Base-by-base conservation (phyloP, 2,113 vertebrate species). In the Hippocampus zosterae region DNA sequence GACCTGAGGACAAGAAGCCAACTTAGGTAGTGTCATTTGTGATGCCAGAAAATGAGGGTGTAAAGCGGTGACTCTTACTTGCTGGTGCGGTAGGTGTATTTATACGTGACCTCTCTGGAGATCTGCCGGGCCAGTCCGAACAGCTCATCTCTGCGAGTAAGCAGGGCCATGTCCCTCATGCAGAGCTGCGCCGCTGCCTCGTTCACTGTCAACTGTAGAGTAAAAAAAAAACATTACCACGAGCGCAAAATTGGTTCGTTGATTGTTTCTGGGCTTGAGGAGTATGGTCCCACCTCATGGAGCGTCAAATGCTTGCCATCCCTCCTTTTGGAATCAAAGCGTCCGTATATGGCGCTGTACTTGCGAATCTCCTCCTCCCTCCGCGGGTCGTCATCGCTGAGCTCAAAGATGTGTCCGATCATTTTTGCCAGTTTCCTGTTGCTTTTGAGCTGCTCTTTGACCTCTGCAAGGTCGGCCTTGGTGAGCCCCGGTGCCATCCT, bases 361-460 rank as follows among this genome's bases (percentile, higher is more conserved):
- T 99, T 99, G 21, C 97, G 93, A 57, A 99, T 95, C 84, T 98
- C 96, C 76, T 98, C 97, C 83, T 98, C 96, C 77, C 94, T 90
- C 68, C 92, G 94, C 0, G 95, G 95, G 72, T 98, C 96, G 1
- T 95, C 95, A 0, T 97, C 95, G 8, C 88, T 90, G 95, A 99
- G 94, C 37, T 98, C 96, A 44, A 99, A 97, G 90, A 99, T 98
- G 90, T 98, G 96, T 40, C 96, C 94, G 3, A 99, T 94, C 96
- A 98, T 98, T 87, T 97, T 98, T 69, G 94, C 95, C 83, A 99
- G 87, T 80, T 98, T 99, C 90, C 97, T 98, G 91, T 98, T 98
- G 80, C 85, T 93, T 90, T 94, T 95, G 62, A 98, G 90, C 73
- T 97, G 93, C 78, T 98, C 96, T 72, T 91, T 94, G 69, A 96